Base-by-base conservation (phyloP, 2,113 vertebrate species). In the Anser cygnoides region DNA sequence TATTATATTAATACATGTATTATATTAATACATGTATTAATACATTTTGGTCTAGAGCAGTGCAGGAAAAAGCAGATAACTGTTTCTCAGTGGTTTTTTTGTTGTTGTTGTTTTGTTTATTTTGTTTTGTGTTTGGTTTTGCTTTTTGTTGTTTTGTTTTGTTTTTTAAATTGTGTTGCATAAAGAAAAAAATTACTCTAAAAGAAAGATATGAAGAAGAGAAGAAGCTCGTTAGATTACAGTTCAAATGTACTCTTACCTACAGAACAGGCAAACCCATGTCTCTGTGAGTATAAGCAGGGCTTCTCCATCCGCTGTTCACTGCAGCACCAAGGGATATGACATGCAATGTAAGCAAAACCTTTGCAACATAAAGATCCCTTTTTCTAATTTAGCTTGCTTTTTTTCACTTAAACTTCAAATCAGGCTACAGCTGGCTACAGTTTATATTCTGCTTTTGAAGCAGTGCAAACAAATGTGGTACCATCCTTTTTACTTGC, bases 231-330 rank as follows among this genome's bases (percentile, higher is more conserved):
- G 6, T 10, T 28, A 59, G 33, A 50, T 16, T 35, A 13, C 13
- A 31, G 15, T 28, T 73, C 73, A 74, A 33, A 52, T 2, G 3
- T 50, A 11, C 21, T 58, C 26, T 25, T 74, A 1, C 7, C 25
- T 43, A 16, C 37, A 78, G 50, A 86, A 31, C 23, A 83, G 58
- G 41, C 15, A 89, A 50, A 49, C 5, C 2, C 11, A 26, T 3
- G 2, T 39, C 62, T 65, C 58, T 49, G 13, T 8, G 13, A 70
- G 43, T 43, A 65, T 19, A 65, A 11, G 8, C 0, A 0, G 4
- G 10, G 11, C 35, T 8, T 74, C 23, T 19, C 16, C 23, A 29
- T 14, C 11, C 8, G 18, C 16, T 54, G 3, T 28, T 71, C 57
- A 44, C 28, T 72, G n/a, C 16, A 43, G 19, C 14, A 80, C 6